A percentile compares a stretch with the other conserved stretches of the same genome.
phyloP scores from a whole-genome alignment of 2,113 vertebrate genomes.

The Phyllostomus hastatus region DNA sequence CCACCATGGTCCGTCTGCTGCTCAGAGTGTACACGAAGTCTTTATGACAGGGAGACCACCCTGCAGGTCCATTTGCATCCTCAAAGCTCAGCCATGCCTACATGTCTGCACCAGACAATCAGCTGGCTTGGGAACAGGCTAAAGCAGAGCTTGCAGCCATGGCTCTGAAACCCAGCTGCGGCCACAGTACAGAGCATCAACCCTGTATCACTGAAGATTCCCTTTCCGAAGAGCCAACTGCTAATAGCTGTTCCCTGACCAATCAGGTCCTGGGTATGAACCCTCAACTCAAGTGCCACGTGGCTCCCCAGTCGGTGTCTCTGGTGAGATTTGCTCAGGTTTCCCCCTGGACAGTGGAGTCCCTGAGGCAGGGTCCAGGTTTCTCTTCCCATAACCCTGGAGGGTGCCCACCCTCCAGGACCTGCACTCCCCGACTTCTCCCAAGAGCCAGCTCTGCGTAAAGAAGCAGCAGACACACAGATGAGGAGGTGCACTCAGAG shows the following conservation, averaged over 20 bases:
- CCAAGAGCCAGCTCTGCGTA: neutral
- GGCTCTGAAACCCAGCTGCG: neutral
- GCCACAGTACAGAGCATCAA: neutral
- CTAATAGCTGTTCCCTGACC: neutral
- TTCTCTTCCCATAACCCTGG: neutral
- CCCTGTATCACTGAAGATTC: neutral
- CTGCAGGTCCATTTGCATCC: neutral
- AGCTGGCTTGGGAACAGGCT: neutral
- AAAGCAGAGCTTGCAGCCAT: neutral
- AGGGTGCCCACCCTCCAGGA: neutral
- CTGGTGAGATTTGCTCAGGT: neutral
- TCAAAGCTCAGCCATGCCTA: neutral
- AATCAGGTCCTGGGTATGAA: neutral
- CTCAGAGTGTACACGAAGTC: neutral
- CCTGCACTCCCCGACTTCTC: neutral
- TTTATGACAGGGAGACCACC: neutral
- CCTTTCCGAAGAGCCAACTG: neutral
- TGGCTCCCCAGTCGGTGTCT: neutral
- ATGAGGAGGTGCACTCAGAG: neutral
- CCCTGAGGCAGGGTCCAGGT: neutral
- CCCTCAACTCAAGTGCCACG: neutral
- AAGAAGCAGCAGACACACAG: neutral
- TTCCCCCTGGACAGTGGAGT: neutral
- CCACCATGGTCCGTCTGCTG: neutral
- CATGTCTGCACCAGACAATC: neutral